Conservation (phyloP, 2,113 vertebrate genomes). For the Nannospalax galili region DNA sequence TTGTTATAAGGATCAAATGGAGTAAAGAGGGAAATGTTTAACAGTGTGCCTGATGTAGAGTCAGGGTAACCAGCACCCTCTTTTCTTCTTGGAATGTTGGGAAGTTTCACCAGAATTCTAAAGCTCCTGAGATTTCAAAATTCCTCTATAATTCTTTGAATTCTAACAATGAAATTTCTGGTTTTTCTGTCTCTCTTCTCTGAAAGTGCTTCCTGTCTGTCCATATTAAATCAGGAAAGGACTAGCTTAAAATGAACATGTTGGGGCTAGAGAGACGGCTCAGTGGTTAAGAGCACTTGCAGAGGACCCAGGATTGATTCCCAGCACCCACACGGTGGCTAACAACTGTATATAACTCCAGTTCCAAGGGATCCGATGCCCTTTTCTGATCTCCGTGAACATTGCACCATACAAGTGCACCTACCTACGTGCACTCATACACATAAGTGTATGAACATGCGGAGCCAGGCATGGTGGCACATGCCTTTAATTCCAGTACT, state of each 20-base stretch:
- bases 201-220: background rate
- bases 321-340: too few species aligned
- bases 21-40: background rate
- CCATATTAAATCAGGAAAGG: background rate
- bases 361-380: too few species aligned
- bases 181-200: background rate
- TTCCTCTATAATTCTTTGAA: background rate
- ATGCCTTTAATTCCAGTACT: too few species aligned
- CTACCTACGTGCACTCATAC: too few species aligned
- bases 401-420: too few species aligned
- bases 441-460: too few species aligned
- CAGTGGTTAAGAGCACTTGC: too few species aligned
- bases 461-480: too few species aligned
- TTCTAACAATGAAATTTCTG: background rate
- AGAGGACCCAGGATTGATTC: too few species aligned
- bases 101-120: background rate
- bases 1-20: background rate
- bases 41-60: background rate
- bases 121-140: background rate
- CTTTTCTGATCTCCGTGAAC: too few species aligned
- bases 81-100: background rate
- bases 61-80: background rate
- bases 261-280: too few species aligned
- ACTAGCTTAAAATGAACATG: background rate
- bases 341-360: too few species aligned